phyloP scores from a whole-genome alignment of 1,140 invertebrate genomes.

The Drosophila nasuta region DNA sequence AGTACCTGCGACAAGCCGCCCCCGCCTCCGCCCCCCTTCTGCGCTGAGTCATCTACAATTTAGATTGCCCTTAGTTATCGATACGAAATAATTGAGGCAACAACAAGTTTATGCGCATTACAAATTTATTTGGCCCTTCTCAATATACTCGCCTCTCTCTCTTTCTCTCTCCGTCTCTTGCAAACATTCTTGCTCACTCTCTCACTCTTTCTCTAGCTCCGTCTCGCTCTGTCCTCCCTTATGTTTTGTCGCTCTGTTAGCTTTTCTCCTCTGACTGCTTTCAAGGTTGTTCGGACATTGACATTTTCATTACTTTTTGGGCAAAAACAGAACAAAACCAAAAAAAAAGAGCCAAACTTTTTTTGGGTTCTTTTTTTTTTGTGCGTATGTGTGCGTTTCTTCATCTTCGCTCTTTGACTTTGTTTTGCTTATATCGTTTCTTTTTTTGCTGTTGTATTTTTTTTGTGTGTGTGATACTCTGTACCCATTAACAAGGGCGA shows the following conservation, averaged over 20 bases:
- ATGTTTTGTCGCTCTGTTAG: conserved; percentile 54
- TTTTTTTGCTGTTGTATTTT: conserved; percentile 32
- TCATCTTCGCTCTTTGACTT: conserved; percentile 50
- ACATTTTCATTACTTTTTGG: conserved; percentile 82
- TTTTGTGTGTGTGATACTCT: conserved; percentile 13
- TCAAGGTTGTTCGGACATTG: conserved; percentile 85
- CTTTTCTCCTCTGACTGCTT: conserved; percentile 84
- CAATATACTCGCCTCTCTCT: conserved; percentile 26
- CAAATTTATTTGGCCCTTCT: conserved; percentile 72
- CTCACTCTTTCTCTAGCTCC: not conserved
- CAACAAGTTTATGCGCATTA: conserved; percentile 67
- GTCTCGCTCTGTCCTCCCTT: conserved; percentile 36
- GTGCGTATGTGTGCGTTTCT: conserved; percentile 62
- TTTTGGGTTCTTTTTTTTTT: conserved; percentile 49
- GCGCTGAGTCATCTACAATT: conserved; percentile 32
- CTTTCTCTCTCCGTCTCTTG: conserved; percentile 5
- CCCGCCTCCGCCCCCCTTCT: not conserved
- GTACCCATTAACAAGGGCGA: conserved; percentile 7
- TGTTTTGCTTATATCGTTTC: conserved; percentile 17
- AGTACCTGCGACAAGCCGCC: not conserved
- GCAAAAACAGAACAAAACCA: conserved; percentile 52
- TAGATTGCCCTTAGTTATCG: conserved; percentile 44
- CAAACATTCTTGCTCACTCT: conserved; percentile 5
- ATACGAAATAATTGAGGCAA: conserved; percentile 35
- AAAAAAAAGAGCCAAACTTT: conserved; percentile 25